Evolutionary conservation across 1,140 invertebrate genomes (phyloP).

Genomic region (Penaeus indicus): DNA sequence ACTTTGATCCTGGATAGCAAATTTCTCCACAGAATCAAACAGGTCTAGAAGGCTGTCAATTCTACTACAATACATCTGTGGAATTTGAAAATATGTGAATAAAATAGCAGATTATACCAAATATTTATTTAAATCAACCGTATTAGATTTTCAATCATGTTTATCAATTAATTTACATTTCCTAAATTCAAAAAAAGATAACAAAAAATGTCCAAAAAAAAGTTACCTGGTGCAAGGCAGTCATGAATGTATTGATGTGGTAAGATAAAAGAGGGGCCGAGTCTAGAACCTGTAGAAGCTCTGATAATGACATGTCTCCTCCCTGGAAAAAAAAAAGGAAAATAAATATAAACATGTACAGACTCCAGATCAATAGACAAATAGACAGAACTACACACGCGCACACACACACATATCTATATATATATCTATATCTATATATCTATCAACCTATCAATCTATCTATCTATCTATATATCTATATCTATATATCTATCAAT

Average conservation of each 20-base stretch:
- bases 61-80: constrained; percentile 55
- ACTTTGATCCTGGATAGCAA: constrained; percentile 39
- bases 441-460: too few relatives aligned
- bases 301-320: constrained; percentile 49
- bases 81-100: not conserved
- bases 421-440: too few relatives aligned
- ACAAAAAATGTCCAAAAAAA: not conserved
- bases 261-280: constrained; percentile 42
- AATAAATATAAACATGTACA: not conserved
- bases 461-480: too few relatives aligned
- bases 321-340: constrained; percentile 26
- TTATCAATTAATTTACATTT: too few relatives aligned
- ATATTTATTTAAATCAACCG: too few relatives aligned
- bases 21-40: constrained; percentile 56
- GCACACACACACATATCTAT: too few relatives aligned
- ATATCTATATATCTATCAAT: too few relatives aligned
- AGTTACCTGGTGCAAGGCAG: constrained; percentile 44
- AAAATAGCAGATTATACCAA: not conserved
- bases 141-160: too few relatives aligned
- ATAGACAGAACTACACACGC: not conserved
- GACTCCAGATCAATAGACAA: not conserved
- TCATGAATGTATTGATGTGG: constrained; percentile 58
- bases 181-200: not conserved
- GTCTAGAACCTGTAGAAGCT: constrained; percentile 47
- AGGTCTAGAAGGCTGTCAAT: constrained; percentile 50